These are phyloP conservation scores for Xylota sylvarum DNA, from an alignment of 2,888 invertebrate genomes.

Conservation along the genomic window DNA sequence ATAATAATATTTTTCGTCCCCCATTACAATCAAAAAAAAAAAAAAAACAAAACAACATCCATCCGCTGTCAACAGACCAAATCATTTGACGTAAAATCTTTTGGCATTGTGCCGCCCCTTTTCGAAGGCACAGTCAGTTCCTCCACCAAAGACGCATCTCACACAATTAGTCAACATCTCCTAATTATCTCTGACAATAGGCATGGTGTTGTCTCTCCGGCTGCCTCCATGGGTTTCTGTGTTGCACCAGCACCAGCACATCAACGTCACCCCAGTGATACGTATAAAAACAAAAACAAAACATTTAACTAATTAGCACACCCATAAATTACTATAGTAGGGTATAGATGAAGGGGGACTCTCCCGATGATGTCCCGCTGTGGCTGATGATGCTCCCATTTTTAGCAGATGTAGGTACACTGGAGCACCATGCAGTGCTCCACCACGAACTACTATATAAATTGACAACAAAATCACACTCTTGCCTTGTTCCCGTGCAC, in stretches of 20 bases:
- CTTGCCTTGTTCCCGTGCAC: constrained; percentile 20
- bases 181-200: constrained; percentile 77
- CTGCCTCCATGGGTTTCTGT: constrained; percentile 33
- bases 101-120: constrained; percentile 71
- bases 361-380: constrained; percentile 29
- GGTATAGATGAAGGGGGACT: too few relatives aligned
- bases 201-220: constrained; percentile 60
- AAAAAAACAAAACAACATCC: constrained; percentile 20
- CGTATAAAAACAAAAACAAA: constrained; percentile 27
- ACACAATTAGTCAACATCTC: constrained; percentile 75
- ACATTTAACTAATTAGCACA: constrained; percentile 75
- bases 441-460: constrained; percentile 41
- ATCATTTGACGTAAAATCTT: constrained; percentile 84
- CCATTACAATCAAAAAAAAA: not conserved
- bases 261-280: constrained; percentile 29
- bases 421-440: not conserved
- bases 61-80: constrained; percentile 81
- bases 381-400: constrained; percentile 61
- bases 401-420: constrained; percentile 73
- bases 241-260: constrained; percentile 42
- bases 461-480: constrained; percentile 68
- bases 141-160: constrained; percentile 40
- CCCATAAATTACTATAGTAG: constrained; percentile 70
- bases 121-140: constrained; percentile 23
- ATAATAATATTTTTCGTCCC: not conserved